Evolutionary conservation across 1,140 invertebrate genomes (phyloP).

Genomic region (Macrobrachium nipponense): DNA sequence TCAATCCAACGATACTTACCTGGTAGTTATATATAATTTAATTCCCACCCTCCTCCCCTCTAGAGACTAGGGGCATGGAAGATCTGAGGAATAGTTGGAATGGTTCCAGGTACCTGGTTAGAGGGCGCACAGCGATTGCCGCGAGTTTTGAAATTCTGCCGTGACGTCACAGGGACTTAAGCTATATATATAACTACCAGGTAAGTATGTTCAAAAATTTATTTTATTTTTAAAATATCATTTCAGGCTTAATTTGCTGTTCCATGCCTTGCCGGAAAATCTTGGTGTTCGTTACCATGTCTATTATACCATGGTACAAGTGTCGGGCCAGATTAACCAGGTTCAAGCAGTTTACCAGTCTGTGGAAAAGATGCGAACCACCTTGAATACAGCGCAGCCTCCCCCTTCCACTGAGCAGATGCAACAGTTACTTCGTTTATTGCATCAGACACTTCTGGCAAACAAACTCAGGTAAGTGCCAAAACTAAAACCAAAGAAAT

Average conservation of each 20-base stretch:
- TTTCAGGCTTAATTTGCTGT: slow-evolving; percentile 79
- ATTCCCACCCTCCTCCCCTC: too few species aligned
- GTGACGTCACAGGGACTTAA: too few species aligned
- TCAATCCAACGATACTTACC: too few species aligned
- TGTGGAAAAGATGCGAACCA: slow-evolving; percentile 84
- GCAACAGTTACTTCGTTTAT: slow-evolving; percentile 88
- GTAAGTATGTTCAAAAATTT: too few species aligned
- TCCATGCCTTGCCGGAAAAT: slow-evolving; percentile 88
- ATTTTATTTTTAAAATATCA: too few species aligned
- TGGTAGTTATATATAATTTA: too few species aligned
- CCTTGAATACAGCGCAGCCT: slow-evolving; percentile 78
- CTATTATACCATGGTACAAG: slow-evolving; percentile 89
- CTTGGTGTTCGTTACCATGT: slow-evolving; percentile 90
- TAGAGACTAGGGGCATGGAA: too few species aligned
- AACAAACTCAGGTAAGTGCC: slow-evolving; percentile 61
- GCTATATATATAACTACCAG: too few species aligned
- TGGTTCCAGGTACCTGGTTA: too few species aligned
- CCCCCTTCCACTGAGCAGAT: slow-evolving; percentile 90
- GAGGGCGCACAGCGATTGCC: too few species aligned
- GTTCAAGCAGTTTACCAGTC: slow-evolving; percentile 74
- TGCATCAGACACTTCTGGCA: slow-evolving; percentile 84
- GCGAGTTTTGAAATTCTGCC: too few species aligned
- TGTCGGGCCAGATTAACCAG: slow-evolving; percentile 87
- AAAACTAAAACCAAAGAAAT: not conserved
- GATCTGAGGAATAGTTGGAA: too few species aligned